Conservation (phyloP, 2,888 invertebrate genomes). For the Resseliella maxima region DNA sequence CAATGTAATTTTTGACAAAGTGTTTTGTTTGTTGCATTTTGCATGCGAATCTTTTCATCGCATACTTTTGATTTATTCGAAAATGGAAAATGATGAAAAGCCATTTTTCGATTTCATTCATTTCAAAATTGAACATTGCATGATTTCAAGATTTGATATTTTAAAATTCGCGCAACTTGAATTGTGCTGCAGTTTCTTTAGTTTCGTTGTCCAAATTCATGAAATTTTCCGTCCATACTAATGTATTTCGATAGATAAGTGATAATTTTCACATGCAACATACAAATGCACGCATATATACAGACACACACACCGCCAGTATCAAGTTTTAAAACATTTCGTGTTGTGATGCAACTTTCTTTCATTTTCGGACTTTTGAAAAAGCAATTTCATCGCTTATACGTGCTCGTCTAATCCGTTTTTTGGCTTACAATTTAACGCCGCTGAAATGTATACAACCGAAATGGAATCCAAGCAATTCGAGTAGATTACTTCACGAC, state of each 20-base stretch:
- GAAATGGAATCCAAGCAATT: conserved; percentile 20
- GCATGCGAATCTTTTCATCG: not conserved
- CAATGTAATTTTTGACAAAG: not conserved
- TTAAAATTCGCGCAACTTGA: not conserved
- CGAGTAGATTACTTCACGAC: not conserved
- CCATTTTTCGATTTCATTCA: not conserved
- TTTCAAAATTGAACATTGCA: not conserved
- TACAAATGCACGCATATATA: not conserved
- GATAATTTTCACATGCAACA: not conserved
- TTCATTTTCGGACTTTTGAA: conserved; percentile 3
- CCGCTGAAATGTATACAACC: not conserved
- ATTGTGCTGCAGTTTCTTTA: no score
- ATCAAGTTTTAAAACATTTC: not conserved
- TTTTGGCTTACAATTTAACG: not conserved
- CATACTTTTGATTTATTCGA: not conserved
- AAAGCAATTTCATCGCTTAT: conserved; percentile 23
- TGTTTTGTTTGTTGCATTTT: not conserved
- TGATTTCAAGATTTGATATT: not conserved
- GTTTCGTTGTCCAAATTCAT: no score
- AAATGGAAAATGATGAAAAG: not conserved
- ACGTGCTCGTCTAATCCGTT: not conserved
- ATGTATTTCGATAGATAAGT: not conserved
- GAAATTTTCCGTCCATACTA: no score
- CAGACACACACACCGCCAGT: not conserved
- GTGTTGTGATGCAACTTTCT: not conserved